These are phyloP conservation scores for Oryzias melastigma DNA, from an alignment of 2,113 vertebrate species.

Conservation along the genomic window DNA sequence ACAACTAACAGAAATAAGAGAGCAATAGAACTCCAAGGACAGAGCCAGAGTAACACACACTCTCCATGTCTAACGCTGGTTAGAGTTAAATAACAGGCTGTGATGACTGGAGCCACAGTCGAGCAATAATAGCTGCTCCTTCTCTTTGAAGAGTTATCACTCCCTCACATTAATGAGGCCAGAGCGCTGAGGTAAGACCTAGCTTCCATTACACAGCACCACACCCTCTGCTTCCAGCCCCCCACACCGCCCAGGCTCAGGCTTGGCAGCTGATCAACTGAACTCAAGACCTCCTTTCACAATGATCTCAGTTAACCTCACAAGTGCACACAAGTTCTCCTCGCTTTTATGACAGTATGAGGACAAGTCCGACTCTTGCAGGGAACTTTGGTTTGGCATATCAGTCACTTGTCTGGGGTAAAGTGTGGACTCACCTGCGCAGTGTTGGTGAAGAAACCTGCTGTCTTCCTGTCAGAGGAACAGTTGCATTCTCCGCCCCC, in stretches of 20 bases:
- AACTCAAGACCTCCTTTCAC: conserved; percentile 57
- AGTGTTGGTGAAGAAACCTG: conserved; percentile 96
- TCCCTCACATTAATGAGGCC: conserved; percentile 65
- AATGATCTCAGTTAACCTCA: conserved; percentile 58
- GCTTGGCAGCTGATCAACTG: conserved; percentile 60
- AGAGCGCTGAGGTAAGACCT: conserved; percentile 59
- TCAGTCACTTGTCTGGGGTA: neutral
- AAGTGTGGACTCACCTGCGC: conserved; percentile 82
- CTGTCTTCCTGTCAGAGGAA: conserved; percentile 82
- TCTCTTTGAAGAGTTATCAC: conserved; percentile 68
- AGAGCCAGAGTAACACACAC: too few relatives aligned
- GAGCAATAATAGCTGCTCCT: conserved; percentile 50
- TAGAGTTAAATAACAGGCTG: conserved; percentile 49
- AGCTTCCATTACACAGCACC: conserved; percentile 47
- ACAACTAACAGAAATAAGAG: too few relatives aligned
- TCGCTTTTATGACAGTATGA: conserved; percentile 43
- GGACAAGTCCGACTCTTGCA: conserved; percentile 18
- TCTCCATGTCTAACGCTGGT: conserved; percentile 41
- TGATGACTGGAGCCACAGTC: conserved; percentile 45
- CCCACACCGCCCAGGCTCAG: conserved; percentile 45
- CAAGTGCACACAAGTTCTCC: conserved; percentile 51
- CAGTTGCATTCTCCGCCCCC: conserved; percentile 79
- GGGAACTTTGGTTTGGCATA: too few relatives aligned
- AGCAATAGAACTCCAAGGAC: too few relatives aligned
- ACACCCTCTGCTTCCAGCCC: conserved; percentile 28